Percentiles rank a stretch among this genome's conserved stretches.
phyloP scores from a whole-genome alignment of 2,113 vertebrate species.

The Talpa occidentalis region DNA sequence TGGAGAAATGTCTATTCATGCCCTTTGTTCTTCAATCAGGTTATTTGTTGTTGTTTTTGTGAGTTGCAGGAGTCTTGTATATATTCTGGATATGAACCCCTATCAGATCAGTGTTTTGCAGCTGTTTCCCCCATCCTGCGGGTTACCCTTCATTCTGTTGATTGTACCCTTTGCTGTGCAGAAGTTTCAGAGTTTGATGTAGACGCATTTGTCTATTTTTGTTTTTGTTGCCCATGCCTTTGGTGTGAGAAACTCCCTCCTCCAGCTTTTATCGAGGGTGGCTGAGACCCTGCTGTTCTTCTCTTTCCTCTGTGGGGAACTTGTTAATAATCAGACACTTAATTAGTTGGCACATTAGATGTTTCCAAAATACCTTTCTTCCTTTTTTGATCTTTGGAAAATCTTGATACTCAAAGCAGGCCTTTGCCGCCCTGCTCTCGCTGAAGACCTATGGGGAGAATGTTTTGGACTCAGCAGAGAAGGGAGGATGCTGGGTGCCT shows the following conservation, averaged over 20 bases:
- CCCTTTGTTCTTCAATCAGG: accelerated
- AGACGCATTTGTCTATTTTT: not conserved
- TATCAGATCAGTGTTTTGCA: not conserved
- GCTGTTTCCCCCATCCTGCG: accelerated
- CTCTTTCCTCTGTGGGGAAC: not conserved
- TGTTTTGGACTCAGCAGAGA: not conserved
- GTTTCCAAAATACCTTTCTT: conserved; percentile 74
- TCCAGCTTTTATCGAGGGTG: not conserved
- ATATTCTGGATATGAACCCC: accelerated
- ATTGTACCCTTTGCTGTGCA: not conserved
- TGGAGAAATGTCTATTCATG: too few relatives aligned
- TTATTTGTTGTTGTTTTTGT: not conserved
- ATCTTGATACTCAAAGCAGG: conserved; percentile 41
- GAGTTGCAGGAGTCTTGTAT: too few relatives aligned
- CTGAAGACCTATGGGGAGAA: not conserved
- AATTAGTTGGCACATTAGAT: conserved; percentile 70
- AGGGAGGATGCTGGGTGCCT: not conserved
- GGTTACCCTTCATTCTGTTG: not conserved
- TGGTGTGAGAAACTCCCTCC: not conserved
- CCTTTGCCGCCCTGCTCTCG: not conserved
- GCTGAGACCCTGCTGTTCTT: not conserved
- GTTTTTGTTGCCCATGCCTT: not conserved
- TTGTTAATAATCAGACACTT: conserved; percentile 57
- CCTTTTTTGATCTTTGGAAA: conserved; percentile 65
- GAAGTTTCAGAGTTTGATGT: not conserved